Percentiles rank a stretch among this genome's conserved stretches.
Conservation (phyloP, 2,888 invertebrate genomes). For the Chymomyza fuscimana region DNA sequence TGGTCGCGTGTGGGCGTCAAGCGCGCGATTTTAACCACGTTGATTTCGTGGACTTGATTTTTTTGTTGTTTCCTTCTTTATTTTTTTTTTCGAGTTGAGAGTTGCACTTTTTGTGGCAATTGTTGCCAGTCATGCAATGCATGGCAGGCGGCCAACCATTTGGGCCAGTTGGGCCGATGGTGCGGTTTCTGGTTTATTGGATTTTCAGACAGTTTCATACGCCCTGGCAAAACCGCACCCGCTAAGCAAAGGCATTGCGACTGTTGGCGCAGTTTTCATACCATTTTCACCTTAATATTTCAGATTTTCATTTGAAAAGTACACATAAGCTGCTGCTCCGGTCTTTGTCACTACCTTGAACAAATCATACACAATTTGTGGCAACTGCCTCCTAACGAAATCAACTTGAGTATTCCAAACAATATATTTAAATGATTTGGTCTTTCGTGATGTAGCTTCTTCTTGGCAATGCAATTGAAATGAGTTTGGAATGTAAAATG, state of each 20-base stretch:
- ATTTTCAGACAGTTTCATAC: not conserved
- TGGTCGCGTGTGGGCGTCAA: constrained; percentile 20
- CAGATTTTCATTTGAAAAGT: constrained; percentile 9
- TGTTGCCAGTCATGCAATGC: constrained; percentile 22
- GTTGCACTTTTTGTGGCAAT: constrained; percentile 16
- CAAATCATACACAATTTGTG: constrained; percentile 3
- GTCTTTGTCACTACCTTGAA: not conserved
- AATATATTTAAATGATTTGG: constrained; percentile 8
- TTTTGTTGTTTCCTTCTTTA: not conserved
- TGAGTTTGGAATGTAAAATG: constrained; percentile 4
- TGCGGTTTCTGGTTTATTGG: constrained; percentile 1
- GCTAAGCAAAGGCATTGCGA: not conserved
- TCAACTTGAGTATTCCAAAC: constrained; percentile 7
- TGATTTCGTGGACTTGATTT: constrained; percentile 12
- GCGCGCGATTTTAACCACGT: not conserved
- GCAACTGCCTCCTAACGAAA: constrained; percentile 5
- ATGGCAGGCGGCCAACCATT: constrained; percentile 4
- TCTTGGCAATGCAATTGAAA: constrained; percentile 5
- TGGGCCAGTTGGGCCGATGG: not conserved
- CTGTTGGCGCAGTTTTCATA: constrained; percentile 1
- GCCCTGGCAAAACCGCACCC: not conserved
- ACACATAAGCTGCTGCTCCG: not conserved
- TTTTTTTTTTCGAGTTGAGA: constrained; percentile 3
- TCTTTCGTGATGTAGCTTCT: constrained; percentile 1
- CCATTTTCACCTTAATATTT: constrained; percentile 16